Evolutionary conservation across 2,113 vertebrate genomes (phyloP).

Genomic region (Hydrochoerus hydrochaeris): DNA sequence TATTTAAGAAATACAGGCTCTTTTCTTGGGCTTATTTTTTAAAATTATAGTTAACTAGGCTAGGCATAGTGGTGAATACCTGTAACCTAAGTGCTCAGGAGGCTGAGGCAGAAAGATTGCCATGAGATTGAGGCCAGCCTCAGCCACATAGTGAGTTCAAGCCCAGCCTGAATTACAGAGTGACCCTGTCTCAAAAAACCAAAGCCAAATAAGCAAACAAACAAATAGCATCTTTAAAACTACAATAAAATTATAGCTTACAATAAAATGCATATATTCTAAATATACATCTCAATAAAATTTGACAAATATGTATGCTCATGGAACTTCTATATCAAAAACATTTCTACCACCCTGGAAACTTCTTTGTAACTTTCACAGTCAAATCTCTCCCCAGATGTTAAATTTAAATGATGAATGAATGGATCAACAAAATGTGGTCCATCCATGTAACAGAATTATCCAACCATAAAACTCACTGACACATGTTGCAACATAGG

Average conservation of each 20-base stretch:
- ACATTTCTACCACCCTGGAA: not conserved
- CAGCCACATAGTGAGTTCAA: not conserved
- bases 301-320: not conserved
- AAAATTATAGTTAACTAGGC: not conserved
- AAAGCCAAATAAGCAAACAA: not conserved
- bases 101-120: not conserved
- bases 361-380: not conserved
- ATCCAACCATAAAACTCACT: not conserved
- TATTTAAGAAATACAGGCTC: not conserved
- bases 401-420: not conserved
- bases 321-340: not conserved
- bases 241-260: not conserved
- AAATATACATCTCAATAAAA: not conserved
- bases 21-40: not conserved
- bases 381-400: not conserved
- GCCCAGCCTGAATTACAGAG: not conserved
- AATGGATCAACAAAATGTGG: not conserved
- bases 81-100: not conserved
- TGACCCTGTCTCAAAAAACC: not conserved
- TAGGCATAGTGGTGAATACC: not conserved
- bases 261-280: not conserved
- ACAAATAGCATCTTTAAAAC: not conserved
- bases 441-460: not conserved
- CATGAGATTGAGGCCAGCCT: not conserved
- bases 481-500: not conserved